A percentile compares a stretch with the other conserved stretches of the same genome.
These are phyloP conservation scores for Micromesistius poutassou DNA, from an alignment of 2,797 vertebrate species.

Conservation along the genomic window DNA sequence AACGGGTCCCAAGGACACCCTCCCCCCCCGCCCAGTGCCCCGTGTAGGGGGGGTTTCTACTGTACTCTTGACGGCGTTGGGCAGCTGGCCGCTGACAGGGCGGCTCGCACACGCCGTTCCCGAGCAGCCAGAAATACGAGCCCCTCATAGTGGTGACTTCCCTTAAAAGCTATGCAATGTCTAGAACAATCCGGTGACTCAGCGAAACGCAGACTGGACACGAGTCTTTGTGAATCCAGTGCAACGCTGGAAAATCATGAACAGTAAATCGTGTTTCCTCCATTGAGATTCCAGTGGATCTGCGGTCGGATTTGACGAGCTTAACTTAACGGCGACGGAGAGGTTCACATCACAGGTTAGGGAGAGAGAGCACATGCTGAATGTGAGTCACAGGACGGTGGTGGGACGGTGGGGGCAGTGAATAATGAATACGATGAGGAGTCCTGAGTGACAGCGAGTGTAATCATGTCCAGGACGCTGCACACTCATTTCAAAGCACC, in stretches of 20 bases:
- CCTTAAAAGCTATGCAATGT: not conserved
- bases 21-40: conserved; percentile 26
- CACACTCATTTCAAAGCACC: conserved; percentile 73
- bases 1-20: conserved; percentile 58
- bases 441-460: conserved; percentile 60
- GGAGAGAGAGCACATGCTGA: conserved; percentile 59
- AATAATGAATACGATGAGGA: conserved; percentile 56
- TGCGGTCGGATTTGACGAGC: conserved; percentile 5
- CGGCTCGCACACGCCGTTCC: conserved; percentile 27
- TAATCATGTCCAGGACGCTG: conserved; percentile 58
- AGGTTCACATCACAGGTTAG: conserved; percentile 39
- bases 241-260: not conserved
- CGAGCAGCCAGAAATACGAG: conserved; percentile 42
- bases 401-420: conserved; percentile 42
- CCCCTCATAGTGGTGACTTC: not conserved
- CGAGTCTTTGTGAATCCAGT: not conserved
- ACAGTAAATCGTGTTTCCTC: not conserved
- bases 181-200: not conserved
- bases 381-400: conserved; percentile 52
- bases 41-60: conserved; percentile 47
- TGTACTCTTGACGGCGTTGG: conserved; percentile 47
- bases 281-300: conserved; percentile 5
- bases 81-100: conserved; percentile 42
- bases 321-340: conserved; percentile 30
- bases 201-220: not conserved